phyloP scores from a whole-genome alignment of 2,113 vertebrate genomes.

The Laticauda laticaudata region DNA sequence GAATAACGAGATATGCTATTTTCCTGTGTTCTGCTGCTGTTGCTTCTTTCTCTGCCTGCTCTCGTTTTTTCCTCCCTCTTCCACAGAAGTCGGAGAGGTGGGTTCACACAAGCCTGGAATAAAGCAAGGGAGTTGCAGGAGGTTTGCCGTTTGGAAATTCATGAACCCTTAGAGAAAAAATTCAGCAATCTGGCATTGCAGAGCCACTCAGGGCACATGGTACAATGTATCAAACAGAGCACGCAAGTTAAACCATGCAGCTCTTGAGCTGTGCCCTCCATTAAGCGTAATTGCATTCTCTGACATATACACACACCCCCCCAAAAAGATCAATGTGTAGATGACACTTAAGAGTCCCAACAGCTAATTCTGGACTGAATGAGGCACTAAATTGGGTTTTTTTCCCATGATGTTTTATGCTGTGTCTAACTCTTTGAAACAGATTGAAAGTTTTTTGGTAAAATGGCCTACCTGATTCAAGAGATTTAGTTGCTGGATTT shows the following conservation, averaged over 20 bases:
- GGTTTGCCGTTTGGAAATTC: constrained; percentile 35
- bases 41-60: constrained; percentile 12
- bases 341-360: constrained; percentile 67
- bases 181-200: constrained; percentile 24
- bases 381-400: constrained; percentile 52
- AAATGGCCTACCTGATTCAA: not conserved
- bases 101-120: not conserved
- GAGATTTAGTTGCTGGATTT: not conserved
- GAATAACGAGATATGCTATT: constrained; percentile 15
- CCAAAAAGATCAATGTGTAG: constrained; percentile 67
- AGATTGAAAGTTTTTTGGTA: constrained; percentile 38
- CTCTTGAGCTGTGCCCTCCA: constrained; percentile 65
- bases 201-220: constrained; percentile 44
- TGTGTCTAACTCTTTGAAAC: constrained; percentile 33
- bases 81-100: not conserved
- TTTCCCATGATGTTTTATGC: constrained; percentile 55
- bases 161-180: constrained; percentile 38
- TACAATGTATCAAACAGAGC: constrained; percentile 53
- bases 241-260: constrained; percentile 58
- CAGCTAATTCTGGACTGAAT: constrained; percentile 60
- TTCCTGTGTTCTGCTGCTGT: constrained; percentile 45
- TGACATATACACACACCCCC: constrained; percentile 42
- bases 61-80: not conserved
- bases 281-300: constrained; percentile 71
- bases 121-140: constrained; percentile 21